A percentile compares a stretch with the other conserved stretches of the same genome.
Conservation (phyloP, 2,113 vertebrate genomes). For the Columba janthina region DNA sequence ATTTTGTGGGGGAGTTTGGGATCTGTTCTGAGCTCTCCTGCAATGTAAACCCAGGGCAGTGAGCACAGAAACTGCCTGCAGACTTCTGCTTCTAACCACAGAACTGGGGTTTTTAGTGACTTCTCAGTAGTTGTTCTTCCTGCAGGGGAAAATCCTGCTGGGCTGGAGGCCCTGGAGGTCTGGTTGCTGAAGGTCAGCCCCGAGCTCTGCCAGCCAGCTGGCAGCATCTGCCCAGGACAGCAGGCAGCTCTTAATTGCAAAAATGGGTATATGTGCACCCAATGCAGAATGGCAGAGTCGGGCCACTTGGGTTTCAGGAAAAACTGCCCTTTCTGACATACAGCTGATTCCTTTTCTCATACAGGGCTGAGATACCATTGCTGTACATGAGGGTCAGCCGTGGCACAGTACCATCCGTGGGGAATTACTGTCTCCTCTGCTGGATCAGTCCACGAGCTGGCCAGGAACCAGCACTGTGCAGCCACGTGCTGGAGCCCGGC, state of each 20-base stretch:
- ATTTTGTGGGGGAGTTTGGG: neutral
- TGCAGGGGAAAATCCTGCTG: neutral
- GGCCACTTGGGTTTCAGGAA: neutral
- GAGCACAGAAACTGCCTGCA: neutral
- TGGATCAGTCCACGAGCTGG: rapidly evolving
- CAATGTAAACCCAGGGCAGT: neutral
- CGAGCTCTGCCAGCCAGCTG: neutral
- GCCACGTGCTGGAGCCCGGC: rapidly evolving
- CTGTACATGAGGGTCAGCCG: neutral
- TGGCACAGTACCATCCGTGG: neutral
- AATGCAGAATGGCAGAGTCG: neutral
- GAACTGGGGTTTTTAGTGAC: neutral
- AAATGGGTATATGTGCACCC: neutral
- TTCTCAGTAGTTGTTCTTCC: neutral
- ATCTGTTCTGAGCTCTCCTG: neutral
- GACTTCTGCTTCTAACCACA: neutral
- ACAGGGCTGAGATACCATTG: neutral
- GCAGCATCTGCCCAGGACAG: neutral
- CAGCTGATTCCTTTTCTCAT: neutral
- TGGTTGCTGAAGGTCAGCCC: neutral
- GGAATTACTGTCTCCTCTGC: neutral
- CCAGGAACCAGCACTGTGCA: neutral
- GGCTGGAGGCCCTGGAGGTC: neutral
- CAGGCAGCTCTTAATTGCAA: neutral
- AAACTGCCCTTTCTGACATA: neutral